Evolutionary conservation across 2,113 vertebrate species (phyloP), one percentile per base, ranked within the genome.

Genomic region (Bombycilla garrulus): DNA sequence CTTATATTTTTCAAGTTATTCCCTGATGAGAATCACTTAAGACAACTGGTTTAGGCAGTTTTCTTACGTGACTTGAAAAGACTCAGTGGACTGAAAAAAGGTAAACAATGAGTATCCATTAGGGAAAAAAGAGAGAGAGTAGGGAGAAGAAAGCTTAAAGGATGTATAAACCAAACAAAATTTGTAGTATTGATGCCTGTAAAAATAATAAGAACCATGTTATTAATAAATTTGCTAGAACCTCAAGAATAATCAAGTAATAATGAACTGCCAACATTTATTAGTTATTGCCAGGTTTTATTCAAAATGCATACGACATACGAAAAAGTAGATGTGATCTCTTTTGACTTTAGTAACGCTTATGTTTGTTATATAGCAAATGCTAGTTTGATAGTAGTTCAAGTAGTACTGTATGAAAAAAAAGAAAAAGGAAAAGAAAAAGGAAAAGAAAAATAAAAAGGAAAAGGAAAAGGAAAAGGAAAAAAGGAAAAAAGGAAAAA

Each of bases 91-190:
- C 20, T 65, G 16, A 69, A 56, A 77, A 65, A 83, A 38, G 14
- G 18, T 6, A 86, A 84, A n/a, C 9, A 58, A 11, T 6, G 12
- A 24, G 12, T 24, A 53, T 36, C 28, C 21, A 13, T 48, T 38
- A 28, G 1, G 0, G 2, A 1, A 12, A 29, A 29, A 70, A 65
- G 2, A 16, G 28, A 66, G 31, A 9, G 4, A 28, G 4, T 40
- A 53, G 20, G 10, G 11, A 73, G 11, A 61, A 78, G 22, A 87
- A 90, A 83, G 8, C 26, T 71, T 76, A 76, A 26, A 82, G 40
- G 14, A 88, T 9, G 4, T 28, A 9, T 19, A 71, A 33, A 4
- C 11, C 22, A 10, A 62, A 58, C 4, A 81, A 10, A 62, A 78
- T 22, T 38, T 7, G 9, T 31, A 85, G 53, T 21, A 70, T 4